Conservation (phyloP, 2,113 vertebrate species). For the Andinoacara biseriatus region DNA sequence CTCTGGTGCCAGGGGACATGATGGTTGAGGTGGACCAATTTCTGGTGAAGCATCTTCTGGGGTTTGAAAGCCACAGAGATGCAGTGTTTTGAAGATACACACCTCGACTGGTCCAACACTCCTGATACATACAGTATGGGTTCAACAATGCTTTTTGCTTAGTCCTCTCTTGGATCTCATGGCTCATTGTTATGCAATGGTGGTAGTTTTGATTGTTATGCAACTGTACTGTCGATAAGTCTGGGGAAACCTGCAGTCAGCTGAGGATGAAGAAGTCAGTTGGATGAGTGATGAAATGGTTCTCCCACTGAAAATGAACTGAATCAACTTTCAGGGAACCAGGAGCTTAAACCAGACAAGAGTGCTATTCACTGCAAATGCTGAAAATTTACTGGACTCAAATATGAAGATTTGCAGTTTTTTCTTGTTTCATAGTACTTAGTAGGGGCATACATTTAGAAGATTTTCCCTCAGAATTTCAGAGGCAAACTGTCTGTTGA, state of each 20-base stretch:
- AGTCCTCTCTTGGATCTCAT: neutral
- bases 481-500: neutral
- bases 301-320: neutral
- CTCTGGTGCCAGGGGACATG: too few relatives aligned
- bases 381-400: neutral
- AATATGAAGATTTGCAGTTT: neutral
- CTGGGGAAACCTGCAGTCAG: neutral
- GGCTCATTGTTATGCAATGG: neutral
- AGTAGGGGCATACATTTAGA: neutral
- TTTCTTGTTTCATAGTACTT: neutral
- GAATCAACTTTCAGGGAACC: neutral
- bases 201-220: neutral
- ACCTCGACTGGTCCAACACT: neutral
- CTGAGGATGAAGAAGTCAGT: neutral
- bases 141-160: neutral
- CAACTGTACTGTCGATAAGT: neutral
- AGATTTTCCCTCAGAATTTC: neutral
- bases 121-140: neutral
- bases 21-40: neutral
- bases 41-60: neutral
- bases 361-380: neutral
- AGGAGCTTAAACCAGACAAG: neutral
- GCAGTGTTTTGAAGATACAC: fast-evolving
- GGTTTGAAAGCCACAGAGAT: neutral
- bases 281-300: slow-evolving; percentile 1